Base-by-base conservation (phyloP, 2,888 invertebrate species). In the Elysia crispata region DNA sequence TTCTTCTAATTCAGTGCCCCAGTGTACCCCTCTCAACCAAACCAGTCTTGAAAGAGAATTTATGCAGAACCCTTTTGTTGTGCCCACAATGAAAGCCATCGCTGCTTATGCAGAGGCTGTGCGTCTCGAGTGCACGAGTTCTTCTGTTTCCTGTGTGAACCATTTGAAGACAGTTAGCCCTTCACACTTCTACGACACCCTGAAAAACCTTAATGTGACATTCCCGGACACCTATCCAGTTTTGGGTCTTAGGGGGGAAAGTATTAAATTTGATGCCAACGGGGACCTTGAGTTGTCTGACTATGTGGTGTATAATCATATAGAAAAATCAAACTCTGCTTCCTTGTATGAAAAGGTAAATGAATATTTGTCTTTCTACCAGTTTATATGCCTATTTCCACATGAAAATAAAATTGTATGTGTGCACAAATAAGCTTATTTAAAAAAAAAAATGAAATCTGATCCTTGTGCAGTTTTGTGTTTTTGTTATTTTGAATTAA, bases 41-140 rank as follows among this genome's bases (percentile, higher is more conserved):
- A 18, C 82, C 79, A 62, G 85, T 79, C 66, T 73, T 8, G 3
- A 72, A 54, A 82, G 80, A 6, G 54, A 74, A 1, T 85, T 82
- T 79, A 73, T 76, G 0, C 84, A 85, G 79, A 84, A 80, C 23
- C 77, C 85, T 0, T 86, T 77, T 66, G 86, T 88, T 0, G 89
- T 88, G 33, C 80, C 87, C 20, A 86, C 88, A 0, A 86, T 91
- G 33, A 83, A 86, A 57, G 87, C 89, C 18, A 86, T 90, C 15
- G 88, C 86, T 81, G 86, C 90, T 1, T 90, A 86, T 77, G 90
- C 89, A 0, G 87, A 85, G 62, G 89, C 89, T 0, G 69, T 90
- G 33, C 84, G 84, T 67, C 76, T 67, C 1, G 88, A 89, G 0
- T 88, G 88, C 33, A 0, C 3, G 8, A 75, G 60, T 20, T 79